Base-by-base conservation (phyloP, 35 echinoderm and acorn worm species). In the Patiria miniata region DNA sequence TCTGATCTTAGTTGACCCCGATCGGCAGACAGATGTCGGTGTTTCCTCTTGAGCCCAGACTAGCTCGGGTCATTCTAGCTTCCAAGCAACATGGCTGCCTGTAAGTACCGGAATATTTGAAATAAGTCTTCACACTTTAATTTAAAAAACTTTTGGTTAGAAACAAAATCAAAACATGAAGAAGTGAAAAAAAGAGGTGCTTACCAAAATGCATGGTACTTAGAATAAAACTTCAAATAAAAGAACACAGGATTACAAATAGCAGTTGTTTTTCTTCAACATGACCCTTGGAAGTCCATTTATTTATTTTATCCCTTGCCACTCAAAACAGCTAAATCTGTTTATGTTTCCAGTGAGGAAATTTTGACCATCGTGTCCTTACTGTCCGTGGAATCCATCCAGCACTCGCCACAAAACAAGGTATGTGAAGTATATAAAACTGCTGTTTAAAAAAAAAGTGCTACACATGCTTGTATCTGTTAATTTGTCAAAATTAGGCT, bases 331-430 rank as follows among this genome's bases (percentile, higher is more conserved):
- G 4, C 42, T 47, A 12, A 47, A 47, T 47, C 38, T 69, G 19
- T 73, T 34, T 86, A 18, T 68, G 17, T 39, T 77, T 47, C 3
- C 79, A 97, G 95, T 61, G 95, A 93, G 42, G 95, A 97, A 59
- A 93, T 97, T 22, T 51, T 97, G 15, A 88, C 95, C 9, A 93
- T 97, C 73, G 95, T 93, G 14, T 85, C 91, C 17, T 69, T 97
- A 21, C 68, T 94, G n/a, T 97, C 95, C 16, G 91, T 93, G 14
- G 95, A 97, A 50, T 97, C 95, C 5, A 68, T 97, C 2, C 78
- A 94, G 29, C 57, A 91, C 77, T 69, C 87, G 14, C 89, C 91
- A 39, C 86, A 86, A 15, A 91, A 30, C 47, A 97, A 94, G 95
- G 95, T 97, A 86, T 73, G 61, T 61, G 34, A 29, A 39, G n/a